Conservation (phyloP, 2,113 vertebrate genomes). For the Zosterops lateralis region DNA sequence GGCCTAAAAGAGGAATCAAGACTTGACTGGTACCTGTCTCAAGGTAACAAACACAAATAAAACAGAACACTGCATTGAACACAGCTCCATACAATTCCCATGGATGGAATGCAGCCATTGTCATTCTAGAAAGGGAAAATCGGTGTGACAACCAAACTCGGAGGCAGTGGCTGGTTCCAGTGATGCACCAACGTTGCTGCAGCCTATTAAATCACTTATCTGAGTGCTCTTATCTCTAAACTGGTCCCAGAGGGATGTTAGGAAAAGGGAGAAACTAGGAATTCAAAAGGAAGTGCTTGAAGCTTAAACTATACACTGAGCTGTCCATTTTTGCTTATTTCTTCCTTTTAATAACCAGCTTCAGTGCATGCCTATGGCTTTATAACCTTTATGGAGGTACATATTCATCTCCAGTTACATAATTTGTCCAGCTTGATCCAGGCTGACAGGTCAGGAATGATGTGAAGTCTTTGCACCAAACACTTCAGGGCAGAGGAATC, state of each 20-base stretch:
- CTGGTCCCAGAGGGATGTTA: background rate
- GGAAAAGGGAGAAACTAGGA: background rate
- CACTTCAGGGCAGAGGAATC: background rate
- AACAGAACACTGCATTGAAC: background rate
- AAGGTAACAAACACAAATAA: background rate
- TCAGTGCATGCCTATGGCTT: background rate
- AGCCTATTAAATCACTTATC: background rate
- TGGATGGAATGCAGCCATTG: fast-evolving
- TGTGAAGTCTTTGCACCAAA: background rate
- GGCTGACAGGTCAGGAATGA: background rate
- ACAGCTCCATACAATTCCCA: background rate
- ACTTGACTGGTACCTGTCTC: background rate
- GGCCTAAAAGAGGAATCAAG: slow-evolving; percentile 74
- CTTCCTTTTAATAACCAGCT: background rate
- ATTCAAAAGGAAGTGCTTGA: background rate
- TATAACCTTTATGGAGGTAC: background rate
- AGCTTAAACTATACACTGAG: background rate
- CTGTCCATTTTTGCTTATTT: background rate
- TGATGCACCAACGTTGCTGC: background rate
- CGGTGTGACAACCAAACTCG: background rate
- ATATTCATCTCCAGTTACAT: background rate
- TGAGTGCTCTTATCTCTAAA: background rate
- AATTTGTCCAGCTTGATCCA: background rate
- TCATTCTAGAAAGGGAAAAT: background rate
- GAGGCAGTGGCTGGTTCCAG: background rate